A percentile compares a stretch with the other conserved stretches of the same genome.
Evolutionary conservation across 2,888 invertebrate genomes (phyloP).

Genomic region (Parnassius apollo): DNA sequence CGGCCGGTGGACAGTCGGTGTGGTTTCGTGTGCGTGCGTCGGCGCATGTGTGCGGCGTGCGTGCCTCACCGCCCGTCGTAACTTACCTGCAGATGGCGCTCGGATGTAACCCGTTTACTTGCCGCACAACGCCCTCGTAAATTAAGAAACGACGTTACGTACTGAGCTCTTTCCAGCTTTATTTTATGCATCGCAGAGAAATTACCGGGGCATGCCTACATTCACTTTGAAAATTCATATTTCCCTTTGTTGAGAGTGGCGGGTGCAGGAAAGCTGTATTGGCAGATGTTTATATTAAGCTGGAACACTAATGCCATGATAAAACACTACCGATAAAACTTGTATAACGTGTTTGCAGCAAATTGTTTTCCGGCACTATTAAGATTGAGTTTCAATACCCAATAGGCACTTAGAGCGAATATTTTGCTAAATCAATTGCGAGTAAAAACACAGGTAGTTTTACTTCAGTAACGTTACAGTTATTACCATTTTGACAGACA

Average conservation of each 20-base stretch:
- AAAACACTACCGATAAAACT: slow-evolving; percentile 57
- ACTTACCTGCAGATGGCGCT: slow-evolving; percentile 75
- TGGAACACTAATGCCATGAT: slow-evolving; percentile 52
- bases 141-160: slow-evolving; percentile 70
- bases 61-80: slow-evolving; percentile 41
- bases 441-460: slow-evolving; percentile 44
- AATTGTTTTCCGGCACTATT: slow-evolving; percentile 74
- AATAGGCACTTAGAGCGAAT: slow-evolving; percentile 46
- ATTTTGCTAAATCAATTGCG: slow-evolving; percentile 41
- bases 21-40: slow-evolving; percentile 65
- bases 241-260: slow-evolving; percentile 34
- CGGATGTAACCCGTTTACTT: slow-evolving; percentile 55
- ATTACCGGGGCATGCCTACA: slow-evolving; percentile 35
- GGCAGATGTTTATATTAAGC: slow-evolving; percentile 59
- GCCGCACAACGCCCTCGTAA: slow-evolving; percentile 72
- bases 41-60: slow-evolving; percentile 60
- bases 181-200: slow-evolving; percentile 57
- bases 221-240: slow-evolving; percentile 34
- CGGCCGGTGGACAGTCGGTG: slow-evolving; percentile 72
- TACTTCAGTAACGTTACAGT: slow-evolving; percentile 13
- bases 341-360: slow-evolving; percentile 51
- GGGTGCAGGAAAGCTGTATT: slow-evolving; percentile 35
- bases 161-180: slow-evolving; percentile 58
- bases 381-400: slow-evolving; percentile 72
- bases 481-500: slow-evolving; percentile 49